Base-by-base conservation (phyloP, 30 jellyfish, hydroid and myxozoan species). In the Aurelia sp. region DNA sequence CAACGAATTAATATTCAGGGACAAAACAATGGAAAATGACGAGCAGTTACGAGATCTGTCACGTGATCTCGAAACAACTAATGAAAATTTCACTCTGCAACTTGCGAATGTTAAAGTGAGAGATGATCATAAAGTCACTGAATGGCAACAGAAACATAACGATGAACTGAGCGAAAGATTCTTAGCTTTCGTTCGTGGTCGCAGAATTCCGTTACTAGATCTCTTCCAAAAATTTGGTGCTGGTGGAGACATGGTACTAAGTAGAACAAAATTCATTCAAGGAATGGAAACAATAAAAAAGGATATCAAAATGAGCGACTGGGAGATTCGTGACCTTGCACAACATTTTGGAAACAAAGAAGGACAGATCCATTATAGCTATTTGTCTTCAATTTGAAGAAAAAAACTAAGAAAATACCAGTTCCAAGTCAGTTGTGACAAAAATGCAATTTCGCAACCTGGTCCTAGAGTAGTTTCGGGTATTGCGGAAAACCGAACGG, bases 141-240 rank as follows among this genome's bases (percentile, higher is more conserved):
- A 63, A 44, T 78, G 89, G 89, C 65, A 78, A 53, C 78, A 78
- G 47, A 78, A 78, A 64, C 89, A 78, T 78, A 78, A 57, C 40
- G 89, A 78, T 17, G 89, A 78, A 19, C 81, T 78, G 44, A 61
- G 89, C 59, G 89, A 78, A 31, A 62, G 77, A 20, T 78, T 78
- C 58, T 41, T 78, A 7, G 89, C 79, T 11, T 78, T 55, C 71
- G 78, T 78, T 12, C 89, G 80, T 6, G 89, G 89, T 27, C 52
- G 79, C 18, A 44, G 89, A 19, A 62, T 78, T 6, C 41, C 66
- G 33, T 61, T 78, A 78, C 50, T 78, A 74, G 89, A 78, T 41
- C 16, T 78, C 16, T 78, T 78, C 13, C 89, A 78, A 47, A 62
- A 63, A 78, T 78, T 78, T 62, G 89, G 89, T 11, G 89, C 89